Conservation (phyloP, 2,113 vertebrate genomes). For the Speoplatyrhinus poulsoni region DNA sequence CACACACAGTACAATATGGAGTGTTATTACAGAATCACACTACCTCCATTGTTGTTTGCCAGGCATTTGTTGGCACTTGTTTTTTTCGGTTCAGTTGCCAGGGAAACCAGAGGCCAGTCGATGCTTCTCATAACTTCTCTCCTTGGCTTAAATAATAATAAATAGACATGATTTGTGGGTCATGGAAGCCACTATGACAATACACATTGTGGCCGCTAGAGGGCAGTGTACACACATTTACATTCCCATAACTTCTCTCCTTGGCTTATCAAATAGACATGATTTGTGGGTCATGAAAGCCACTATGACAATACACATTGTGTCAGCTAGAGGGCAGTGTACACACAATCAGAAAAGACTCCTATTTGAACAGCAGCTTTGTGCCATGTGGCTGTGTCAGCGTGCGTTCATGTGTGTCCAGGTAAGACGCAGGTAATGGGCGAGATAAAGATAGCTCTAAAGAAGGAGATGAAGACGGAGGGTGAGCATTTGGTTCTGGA, state of each 20-base stretch:
- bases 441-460: constrained; percentile 97
- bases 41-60: neutral
- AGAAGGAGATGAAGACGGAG: constrained; percentile 97
- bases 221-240: constrained; percentile 6
- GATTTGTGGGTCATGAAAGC: constrained; percentile 5
- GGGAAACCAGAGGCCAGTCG: constrained; percentile 35
- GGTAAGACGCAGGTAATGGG: constrained; percentile 97
- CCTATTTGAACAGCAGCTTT: neutral
- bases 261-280: constrained; percentile 36
- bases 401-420: constrained; percentile 45
- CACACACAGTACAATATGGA: too few relatives aligned
- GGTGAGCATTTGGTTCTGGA: constrained; percentile 95
- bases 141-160: constrained; percentile 33
- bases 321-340: constrained; percentile 33
- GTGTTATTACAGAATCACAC: neutral
- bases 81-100: constrained; percentile 40
- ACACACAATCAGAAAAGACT: neutral
- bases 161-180: constrained; percentile 21
- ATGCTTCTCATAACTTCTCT: constrained; percentile 30
- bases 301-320: neutral
- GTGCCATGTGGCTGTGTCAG: neutral
- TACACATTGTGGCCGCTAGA: constrained; percentile 25
- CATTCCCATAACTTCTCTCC: constrained; percentile 25
- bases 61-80: constrained; percentile 34
- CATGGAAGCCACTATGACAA: neutral